Evolutionary conservation across 2,113 vertebrate genomes (phyloP).

Genomic region (Symphodus melops): DNA sequence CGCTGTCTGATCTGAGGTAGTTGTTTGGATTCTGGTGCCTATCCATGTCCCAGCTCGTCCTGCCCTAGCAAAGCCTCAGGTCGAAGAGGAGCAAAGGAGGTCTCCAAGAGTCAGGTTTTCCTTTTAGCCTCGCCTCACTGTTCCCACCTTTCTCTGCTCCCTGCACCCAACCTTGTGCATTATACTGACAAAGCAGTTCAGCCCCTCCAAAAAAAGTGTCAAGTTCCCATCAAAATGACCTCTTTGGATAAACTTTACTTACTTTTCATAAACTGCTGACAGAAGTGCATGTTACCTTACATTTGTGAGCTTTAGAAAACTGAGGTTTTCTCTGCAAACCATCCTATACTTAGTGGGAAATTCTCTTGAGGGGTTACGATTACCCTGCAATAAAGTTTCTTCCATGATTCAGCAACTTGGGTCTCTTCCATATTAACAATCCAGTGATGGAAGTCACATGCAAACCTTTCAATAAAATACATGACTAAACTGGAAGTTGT

Average conservation of each 20-base stretch:
- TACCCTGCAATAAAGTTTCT: constrained; percentile 39
- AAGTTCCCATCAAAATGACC: constrained; percentile 4
- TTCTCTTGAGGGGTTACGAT: background rate
- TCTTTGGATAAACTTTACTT: background rate
- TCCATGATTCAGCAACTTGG: constrained; percentile 24
- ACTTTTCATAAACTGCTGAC: background rate
- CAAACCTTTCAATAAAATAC: constrained; percentile 38
- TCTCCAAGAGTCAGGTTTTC: constrained; percentile 26
- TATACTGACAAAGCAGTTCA: background rate
- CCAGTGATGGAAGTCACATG: background rate
- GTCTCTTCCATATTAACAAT: constrained; percentile 39
- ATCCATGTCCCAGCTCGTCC: constrained; percentile 12
- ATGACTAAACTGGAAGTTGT: constrained; percentile 10
- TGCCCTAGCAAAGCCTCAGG: constrained; percentile 21
- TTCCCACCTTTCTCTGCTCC: constrained; percentile 1
- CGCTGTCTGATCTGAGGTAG: constrained; percentile 31
- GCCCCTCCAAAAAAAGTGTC: background rate
- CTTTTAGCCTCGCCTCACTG: constrained; percentile 5
- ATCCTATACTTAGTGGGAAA: constrained; percentile 21
- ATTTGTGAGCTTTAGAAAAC: constrained; percentile 13
- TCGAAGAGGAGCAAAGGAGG: constrained; percentile 16
- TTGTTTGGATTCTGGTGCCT: constrained; percentile 49
- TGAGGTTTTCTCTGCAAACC: constrained; percentile 30
- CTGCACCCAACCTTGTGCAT: background rate
- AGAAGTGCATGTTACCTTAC: constrained; percentile 8